Evolutionary conservation across 2,113 vertebrate species (phyloP).

Genomic region (Fukomys damarensis): DNA sequence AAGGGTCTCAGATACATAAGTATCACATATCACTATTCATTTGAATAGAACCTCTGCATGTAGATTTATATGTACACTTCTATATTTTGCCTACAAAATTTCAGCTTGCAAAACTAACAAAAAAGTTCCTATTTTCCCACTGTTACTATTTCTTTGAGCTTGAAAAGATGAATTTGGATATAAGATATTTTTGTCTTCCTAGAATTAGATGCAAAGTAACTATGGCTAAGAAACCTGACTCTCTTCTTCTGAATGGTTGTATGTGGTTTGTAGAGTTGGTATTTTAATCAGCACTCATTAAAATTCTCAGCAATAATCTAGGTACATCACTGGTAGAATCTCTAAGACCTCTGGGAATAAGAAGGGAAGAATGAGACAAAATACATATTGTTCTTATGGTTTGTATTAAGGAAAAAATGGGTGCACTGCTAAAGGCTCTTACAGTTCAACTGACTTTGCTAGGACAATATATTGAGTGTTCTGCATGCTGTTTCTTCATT

Average conservation of each 20-base stretch:
- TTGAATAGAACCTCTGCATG: slow-evolving; percentile 44
- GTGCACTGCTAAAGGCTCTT: background rate
- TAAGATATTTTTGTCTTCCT: background rate
- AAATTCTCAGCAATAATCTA: background rate
- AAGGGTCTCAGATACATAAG: background rate
- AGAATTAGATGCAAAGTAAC: slow-evolving; percentile 51
- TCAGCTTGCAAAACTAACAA: slow-evolving; percentile 60
- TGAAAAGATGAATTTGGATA: slow-evolving; percentile 52
- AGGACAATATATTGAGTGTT: slow-evolving; percentile 45
- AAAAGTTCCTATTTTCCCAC: background rate
- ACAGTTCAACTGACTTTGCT: background rate
- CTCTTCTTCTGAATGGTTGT: slow-evolving; percentile 35
- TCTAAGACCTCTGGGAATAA: slow-evolving; percentile 41
- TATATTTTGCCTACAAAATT: slow-evolving; percentile 30
- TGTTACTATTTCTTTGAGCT: slow-evolving; percentile 18
- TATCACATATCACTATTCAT: background rate
- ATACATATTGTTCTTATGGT: background rate
- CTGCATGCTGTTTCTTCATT: slow-evolving; percentile 17
- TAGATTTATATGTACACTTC: slow-evolving; percentile 55
- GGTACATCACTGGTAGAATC: background rate
- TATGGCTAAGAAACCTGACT: background rate
- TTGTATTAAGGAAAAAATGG: slow-evolving; percentile 43
- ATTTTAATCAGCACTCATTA: slow-evolving; percentile 15
- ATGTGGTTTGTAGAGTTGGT: background rate
- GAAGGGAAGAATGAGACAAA: slow-evolving; percentile 23